Evolutionary conservation across 2,888 invertebrate genomes (phyloP), one percentile per base, ranked within the genome.

Genomic region (Piscicola geometra): DNA sequence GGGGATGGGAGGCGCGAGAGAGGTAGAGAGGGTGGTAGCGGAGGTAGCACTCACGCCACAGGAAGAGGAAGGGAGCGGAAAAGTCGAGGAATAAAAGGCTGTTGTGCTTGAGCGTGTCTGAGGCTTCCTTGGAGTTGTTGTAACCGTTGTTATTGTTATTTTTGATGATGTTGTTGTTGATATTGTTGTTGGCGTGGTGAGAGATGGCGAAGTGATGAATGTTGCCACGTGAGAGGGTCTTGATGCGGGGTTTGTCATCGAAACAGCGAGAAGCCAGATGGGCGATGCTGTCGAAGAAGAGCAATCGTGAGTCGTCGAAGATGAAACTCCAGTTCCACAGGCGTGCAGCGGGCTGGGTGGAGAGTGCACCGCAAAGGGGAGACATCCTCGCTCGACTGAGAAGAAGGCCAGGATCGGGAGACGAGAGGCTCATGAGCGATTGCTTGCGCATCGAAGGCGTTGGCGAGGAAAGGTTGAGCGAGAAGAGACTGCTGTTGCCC

Each of bases 1-100:
- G 41, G 15, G 41, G 15, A 41, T 9, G 41, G 15, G 15, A 41
- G 15, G 41, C 5, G 15, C 9, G 41, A 15, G 5, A 15, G 41
- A 9, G 15, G 41, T 41, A 41, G 41, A 9, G 41, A 32, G 73
- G 73, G 52, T 73, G 73, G 41, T 33, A 60, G 12, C 33, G 1
- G 21, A 73, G 28, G 36, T 64, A 64, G 64, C 73, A 73, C n/a
- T 47, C 35, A 28, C n/a, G 35, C 73, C 73, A 73, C 18, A 73
- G 64, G 3, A 15, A 12, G 15, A 73, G 60, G 32, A 47, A 73
- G 3, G 73, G 73, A 35, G 36, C 3, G 0, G 64, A 64, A 56
- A 73, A 73, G 33, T 35, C n/a, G 60, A 56, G 60, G n/a, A 25
- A 18, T 5, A 56, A 56, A 21, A 56, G 25, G 60, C 5, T 56